A percentile compares a stretch with the other conserved stretches of the same genome.
Conservation (phyloP, 2,888 invertebrate species). For the Metallyticus violacea region DNA sequence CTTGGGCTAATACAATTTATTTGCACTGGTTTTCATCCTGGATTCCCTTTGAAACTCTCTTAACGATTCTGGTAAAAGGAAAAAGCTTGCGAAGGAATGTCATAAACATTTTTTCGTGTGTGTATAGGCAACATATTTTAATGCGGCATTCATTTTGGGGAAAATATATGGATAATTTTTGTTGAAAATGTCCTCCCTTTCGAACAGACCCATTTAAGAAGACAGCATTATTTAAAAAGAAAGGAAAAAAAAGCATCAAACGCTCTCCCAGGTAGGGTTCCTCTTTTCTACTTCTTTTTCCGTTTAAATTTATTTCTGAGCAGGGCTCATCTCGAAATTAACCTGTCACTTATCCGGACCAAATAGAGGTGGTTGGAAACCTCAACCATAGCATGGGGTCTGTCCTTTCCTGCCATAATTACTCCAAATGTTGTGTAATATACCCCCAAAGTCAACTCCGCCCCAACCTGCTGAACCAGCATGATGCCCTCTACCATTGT, state of each 20-base stretch:
- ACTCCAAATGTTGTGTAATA: conserved; percentile 28
- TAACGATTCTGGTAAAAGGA: no score
- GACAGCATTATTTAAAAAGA: background rate
- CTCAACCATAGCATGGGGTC: conserved; percentile 22
- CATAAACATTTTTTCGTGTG: no score
- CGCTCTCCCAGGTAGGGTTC: background rate
- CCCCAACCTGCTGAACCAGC: background rate
- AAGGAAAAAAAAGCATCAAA: no score
- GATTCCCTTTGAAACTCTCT: no score
- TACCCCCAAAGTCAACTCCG: background rate
- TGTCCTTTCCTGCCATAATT: conserved; percentile 18
- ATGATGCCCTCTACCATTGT: background rate
- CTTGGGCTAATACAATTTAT: no score
- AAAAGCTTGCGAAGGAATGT: no score
- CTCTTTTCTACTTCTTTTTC: background rate
- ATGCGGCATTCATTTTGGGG: background rate
- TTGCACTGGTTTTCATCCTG: no score
- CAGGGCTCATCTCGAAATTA: background rate
- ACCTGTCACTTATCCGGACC: background rate
- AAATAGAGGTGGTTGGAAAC: background rate
- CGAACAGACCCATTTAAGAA: background rate
- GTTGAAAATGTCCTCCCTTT: background rate
- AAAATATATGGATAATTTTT: background rate
- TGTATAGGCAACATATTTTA: background rate
- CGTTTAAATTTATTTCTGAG: background rate